These are phyloP conservation scores for Neria commutata DNA, from an alignment of 2,888 invertebrate species.

Conservation along the genomic window DNA sequence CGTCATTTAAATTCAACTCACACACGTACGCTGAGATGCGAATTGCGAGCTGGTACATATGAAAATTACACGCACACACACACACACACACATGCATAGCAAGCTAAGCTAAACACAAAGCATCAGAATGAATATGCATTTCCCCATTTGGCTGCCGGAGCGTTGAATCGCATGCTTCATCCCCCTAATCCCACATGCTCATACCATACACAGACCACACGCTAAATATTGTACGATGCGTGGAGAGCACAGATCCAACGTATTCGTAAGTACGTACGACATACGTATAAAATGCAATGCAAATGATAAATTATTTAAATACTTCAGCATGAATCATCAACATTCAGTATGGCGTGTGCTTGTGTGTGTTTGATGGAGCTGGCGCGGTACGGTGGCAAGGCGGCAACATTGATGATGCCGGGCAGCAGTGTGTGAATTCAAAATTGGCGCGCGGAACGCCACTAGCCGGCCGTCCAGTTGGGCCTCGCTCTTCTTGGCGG, in stretches of 20 bases:
- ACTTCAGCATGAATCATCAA: conserved; percentile 38
- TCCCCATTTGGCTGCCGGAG: conserved; percentile 31
- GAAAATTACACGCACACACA: conserved; percentile 8
- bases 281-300: conserved; percentile 28
- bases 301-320: conserved; percentile 37
- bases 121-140: conserved; percentile 24
- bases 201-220: conserved; percentile 13
- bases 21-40: conserved; percentile 7
- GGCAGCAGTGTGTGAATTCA: conserved; percentile 1
- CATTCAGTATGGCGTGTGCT: not conserved
- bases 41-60: too few relatives aligned
- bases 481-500: not conserved
- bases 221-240: not conserved
- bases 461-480: not conserved
- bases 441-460: conserved; percentile 25
- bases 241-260: not conserved
- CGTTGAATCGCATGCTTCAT: conserved; percentile 1
- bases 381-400: not conserved
- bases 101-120: conserved; percentile 10
- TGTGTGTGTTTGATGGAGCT: not conserved
- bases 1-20: conserved; percentile 24
- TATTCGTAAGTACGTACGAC: conserved; percentile 1
- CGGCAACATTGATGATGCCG: not conserved
- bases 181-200: not conserved
- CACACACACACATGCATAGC: not conserved